Conservation (phyloP, 2,888 invertebrate genomes). For the Parnassius mnemosyne region DNA sequence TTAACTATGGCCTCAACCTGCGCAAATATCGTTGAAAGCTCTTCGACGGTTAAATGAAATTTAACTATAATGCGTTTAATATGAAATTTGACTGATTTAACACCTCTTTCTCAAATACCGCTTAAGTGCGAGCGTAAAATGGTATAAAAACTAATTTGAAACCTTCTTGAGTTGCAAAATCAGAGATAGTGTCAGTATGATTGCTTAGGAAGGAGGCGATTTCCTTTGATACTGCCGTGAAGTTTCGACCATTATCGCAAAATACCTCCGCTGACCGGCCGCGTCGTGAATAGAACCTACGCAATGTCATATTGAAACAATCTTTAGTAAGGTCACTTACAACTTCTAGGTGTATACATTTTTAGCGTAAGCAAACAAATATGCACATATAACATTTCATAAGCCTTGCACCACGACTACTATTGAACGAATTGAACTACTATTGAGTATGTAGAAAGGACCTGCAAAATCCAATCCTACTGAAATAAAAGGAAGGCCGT, state of each 20-base stretch:
- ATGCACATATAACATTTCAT: too few species aligned
- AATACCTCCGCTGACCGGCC: slow-evolving; percentile 30
- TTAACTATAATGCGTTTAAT: slow-evolving; percentile 23
- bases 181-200: slow-evolving; percentile 21
- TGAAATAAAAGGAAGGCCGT: too few species aligned
- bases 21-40: slow-evolving; percentile 25
- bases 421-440: too few species aligned
- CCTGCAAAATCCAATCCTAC: too few species aligned
- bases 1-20: slow-evolving; percentile 29
- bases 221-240: slow-evolving; percentile 22
- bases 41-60: slow-evolving; percentile 11
- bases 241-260: slow-evolving; percentile 33
- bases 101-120: slow-evolving; percentile 27
- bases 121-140: slow-evolving; percentile 33
- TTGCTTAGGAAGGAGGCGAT: neutral
- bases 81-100: slow-evolving; percentile 28
- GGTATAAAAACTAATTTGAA: slow-evolving; percentile 29
- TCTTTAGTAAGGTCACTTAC: too few species aligned
- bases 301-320: neutral
- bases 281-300: slow-evolving; percentile 33
- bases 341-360: too few species aligned
- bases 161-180: slow-evolving; percentile 34
- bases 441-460: too few species aligned
- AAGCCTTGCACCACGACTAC: too few species aligned
- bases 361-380: too few species aligned